Conservation (phyloP, 2,888 invertebrate species). For the Nomada fabriciana region DNA sequence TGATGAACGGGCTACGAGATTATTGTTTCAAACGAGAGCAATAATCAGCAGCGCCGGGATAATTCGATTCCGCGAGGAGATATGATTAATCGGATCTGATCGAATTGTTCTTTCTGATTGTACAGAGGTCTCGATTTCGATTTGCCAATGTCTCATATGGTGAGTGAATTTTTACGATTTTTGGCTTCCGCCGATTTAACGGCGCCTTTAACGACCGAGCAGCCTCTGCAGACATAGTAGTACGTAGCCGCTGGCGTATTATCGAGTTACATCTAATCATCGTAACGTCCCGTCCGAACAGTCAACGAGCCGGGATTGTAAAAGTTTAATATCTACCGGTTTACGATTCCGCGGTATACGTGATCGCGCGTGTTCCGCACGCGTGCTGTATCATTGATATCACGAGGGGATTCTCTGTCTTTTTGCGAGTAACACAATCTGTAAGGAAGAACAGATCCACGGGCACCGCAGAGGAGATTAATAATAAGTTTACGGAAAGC, state of each 20-base stretch:
- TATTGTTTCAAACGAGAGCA: constrained; percentile 26
- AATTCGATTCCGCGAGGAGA: constrained; percentile 32
- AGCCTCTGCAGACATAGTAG: constrained; percentile 75
- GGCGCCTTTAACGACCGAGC: constrained; percentile 81
- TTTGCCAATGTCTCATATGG: background rate
- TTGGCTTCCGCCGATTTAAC: constrained; percentile 82
- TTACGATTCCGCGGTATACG: constrained; percentile 81
- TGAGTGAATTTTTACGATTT: constrained; percentile 78
- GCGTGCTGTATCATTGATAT: background rate
- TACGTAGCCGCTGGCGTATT: constrained; percentile 72
- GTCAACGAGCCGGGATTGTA: constrained; percentile 79
- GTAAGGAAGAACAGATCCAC: constrained; percentile 4
- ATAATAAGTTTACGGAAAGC: background rate
- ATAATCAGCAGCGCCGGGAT: constrained; percentile 32
- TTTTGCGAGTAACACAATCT: constrained; percentile 19
- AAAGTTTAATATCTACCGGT: constrained; percentile 83
- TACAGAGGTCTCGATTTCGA: constrained; percentile 9
- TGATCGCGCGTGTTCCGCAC: constrained; percentile 41
- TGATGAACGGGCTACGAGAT: background rate
- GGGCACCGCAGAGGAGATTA: background rate
- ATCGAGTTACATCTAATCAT: constrained; percentile 84
- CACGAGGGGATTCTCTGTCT: background rate
- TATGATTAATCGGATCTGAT: constrained; percentile 55
- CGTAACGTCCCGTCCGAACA: constrained; percentile 81
- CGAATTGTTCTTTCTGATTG: constrained; percentile 11